Base-by-base conservation (phyloP, 2,888 invertebrate genomes). In the Caenorhabditis macrosperma region DNA sequence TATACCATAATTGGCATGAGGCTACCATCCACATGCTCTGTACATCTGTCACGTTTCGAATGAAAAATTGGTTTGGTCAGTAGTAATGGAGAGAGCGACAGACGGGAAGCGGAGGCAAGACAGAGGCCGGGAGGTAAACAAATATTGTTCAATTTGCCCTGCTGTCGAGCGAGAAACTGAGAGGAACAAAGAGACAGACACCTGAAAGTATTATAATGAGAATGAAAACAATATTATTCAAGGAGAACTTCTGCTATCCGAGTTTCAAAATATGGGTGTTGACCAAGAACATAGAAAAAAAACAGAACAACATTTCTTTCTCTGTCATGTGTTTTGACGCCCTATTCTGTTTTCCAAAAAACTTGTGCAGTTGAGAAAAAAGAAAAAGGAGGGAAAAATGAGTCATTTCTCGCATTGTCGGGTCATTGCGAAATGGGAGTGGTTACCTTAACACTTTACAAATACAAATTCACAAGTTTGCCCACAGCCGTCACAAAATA, bases 51-150 rank as follows among this genome's bases (percentile, higher is more conserved):
- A 44, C 17, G n/a, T n/a, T n/a, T n/a, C n/a, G n/a, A n/a, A n/a
- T n/a, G 24, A 48, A 24, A 24, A 15, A 48, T 24, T 22, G 24
- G 48, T 9, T 52, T 28, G 52, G 28, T 26, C n/a, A 52, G 52
- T 44, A 52, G 52, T 28, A 26, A 52, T 28, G 10, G 41, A 41
- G 48, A 48, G 24, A 9, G 20, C 4, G 28, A 52, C n/a, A 52
- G 12, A 50, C 26, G 22, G 48, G 12, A n/a, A 7, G n/a, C 5
- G 44, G 10, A 44, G 20, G 17, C 44, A 44, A 44, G 44, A 44
- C 44, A 44, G 44, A 44, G 20, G 44, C 38, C 12, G 15, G 6
- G n/a, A 52, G 52, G 52, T 52, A 52, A 52, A 52, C 52, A 52
- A 52, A 52, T 52, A 52, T 26, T 52, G 52, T 52, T 52, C 52